These are phyloP conservation scores for Neoaliturus tenellus DNA, from an alignment of 2,888 invertebrate species.

Conservation along the genomic window DNA sequence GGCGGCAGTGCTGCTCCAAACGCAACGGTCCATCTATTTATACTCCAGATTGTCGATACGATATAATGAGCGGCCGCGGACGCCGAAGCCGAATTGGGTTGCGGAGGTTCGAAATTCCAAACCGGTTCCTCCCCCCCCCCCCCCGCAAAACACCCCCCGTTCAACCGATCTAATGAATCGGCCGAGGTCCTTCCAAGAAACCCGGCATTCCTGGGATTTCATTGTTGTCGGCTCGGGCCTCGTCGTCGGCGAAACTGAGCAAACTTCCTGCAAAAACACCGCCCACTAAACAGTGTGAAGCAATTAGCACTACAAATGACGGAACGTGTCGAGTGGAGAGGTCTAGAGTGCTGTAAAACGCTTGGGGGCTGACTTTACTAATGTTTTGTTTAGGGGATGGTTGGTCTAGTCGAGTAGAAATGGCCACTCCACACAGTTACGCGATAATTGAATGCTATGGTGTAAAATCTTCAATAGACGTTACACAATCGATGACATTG, in stretches of 20 bases:
- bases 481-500: too few relatives aligned
- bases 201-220: not conserved
- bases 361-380: not conserved
- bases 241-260: not conserved
- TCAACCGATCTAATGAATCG: conserved; percentile 13
- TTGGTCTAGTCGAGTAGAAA: too few relatives aligned
- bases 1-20: not conserved
- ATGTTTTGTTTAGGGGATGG: too few relatives aligned
- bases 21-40: not conserved
- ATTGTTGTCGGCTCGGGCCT: not conserved
- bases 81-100: conserved; percentile 13
- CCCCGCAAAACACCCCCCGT: not conserved
- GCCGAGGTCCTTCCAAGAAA: not conserved
- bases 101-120: not conserved
- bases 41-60: not conserved
- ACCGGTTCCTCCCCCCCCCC: conserved; percentile 4
- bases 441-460: too few relatives aligned
- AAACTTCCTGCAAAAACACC: conserved; percentile 10
- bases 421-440: too few relatives aligned
- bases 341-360: not conserved
- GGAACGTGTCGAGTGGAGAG: not conserved
- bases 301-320: not conserved
- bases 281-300: not conserved
- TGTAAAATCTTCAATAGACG: too few relatives aligned
- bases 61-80: not conserved